Evolutionary conservation across 2,113 vertebrate genomes (phyloP), one percentile per base, ranked within the genome.

Genomic region (Cheilinus undulatus): DNA sequence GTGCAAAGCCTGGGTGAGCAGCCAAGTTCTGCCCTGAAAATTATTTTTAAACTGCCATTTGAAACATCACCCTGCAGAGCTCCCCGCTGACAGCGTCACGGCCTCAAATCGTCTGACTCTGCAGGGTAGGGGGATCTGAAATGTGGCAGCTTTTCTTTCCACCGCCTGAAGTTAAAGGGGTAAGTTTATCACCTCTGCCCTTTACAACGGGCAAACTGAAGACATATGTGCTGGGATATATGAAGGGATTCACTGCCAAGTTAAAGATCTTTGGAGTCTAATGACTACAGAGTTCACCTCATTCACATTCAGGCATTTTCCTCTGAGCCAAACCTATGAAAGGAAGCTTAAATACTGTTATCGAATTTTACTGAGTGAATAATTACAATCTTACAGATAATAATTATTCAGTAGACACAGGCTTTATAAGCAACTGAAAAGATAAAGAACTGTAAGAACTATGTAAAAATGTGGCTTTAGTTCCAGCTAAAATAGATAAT

Each of bases 11-110:
- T 56, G 32, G 45, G 23, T 78, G 28, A 84, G 61, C 61, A 28
- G 76, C 49, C 40, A 73, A 22, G 66, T 70, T 69, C 65, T 69
- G 59, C 46, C 38, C 17, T 26, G 34, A 70, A 70, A 63, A 75
- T 75, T 97, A 96, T 96, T 96, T 96, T 94, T 95, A 94, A 92
- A 86, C 86, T 92, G 94, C 69, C 89, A 95, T 92, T 90, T 92
- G 91, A 95, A 90, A 92, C 91, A 52, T 23, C 83, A 84, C 85
- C 73, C 87, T 66, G 26, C 86, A 62, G 24, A 58, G 24, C 67
- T 59, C 77, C 72, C 59, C 61, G 11, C 50, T 1, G 10, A 13
- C 13, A 58, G 49, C 3, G 32, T 24, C 8, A 6, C 13, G 15
- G 61, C 19, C 81, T n/a, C 38, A 17, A 65, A 61, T 60, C 30